Percentiles rank a stretch among this genome's conserved stretches.
Evolutionary conservation across 2,888 invertebrate species (phyloP).

Genomic region (Idaea dimidiata): DNA sequence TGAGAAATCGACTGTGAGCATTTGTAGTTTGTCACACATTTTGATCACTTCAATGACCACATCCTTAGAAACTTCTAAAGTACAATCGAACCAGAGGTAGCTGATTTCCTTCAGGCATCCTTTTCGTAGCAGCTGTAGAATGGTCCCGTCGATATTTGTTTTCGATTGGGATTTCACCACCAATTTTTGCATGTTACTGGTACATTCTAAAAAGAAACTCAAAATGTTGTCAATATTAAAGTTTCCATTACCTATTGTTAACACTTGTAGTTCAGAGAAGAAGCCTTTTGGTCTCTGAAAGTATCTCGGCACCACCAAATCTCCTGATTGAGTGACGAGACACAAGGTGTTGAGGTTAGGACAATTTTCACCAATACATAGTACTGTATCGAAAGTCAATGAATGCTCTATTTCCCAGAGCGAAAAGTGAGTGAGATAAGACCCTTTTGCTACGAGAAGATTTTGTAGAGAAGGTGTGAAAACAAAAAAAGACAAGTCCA

Average conservation of each 20-base stretch:
- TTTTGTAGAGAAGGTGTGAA: slow-evolving; percentile 63
- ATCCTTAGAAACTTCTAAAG: slow-evolving; percentile 63
- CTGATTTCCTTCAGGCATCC: slow-evolving; percentile 59
- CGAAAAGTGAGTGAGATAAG: slow-evolving; percentile 68
- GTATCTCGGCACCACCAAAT: slow-evolving; percentile 57
- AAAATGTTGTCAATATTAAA: slow-evolving; percentile 64
- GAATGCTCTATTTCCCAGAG: slow-evolving; percentile 72
- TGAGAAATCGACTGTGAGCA: slow-evolving; percentile 62
- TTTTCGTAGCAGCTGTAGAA: slow-evolving; percentile 56
- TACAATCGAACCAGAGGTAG: slow-evolving; percentile 72
- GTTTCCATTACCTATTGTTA: slow-evolving; percentile 69
- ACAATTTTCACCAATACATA: slow-evolving; percentile 63
- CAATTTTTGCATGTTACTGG: slow-evolving; percentile 59
- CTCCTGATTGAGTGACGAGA: slow-evolving; percentile 67
- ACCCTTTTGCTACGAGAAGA: slow-evolving; percentile 62
- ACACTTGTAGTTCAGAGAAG: slow-evolving; percentile 56
- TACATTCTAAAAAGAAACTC: slow-evolving; percentile 63
- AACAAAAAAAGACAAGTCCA: slow-evolving; percentile 73
- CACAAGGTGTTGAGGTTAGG: slow-evolving; percentile 66
- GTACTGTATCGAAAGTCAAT: slow-evolving; percentile 59
- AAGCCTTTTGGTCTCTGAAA: slow-evolving; percentile 54
- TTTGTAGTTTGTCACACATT: slow-evolving; percentile 56
- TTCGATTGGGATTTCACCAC: slow-evolving; percentile 70
- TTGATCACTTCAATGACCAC: slow-evolving; percentile 63
- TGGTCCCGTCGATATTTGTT: slow-evolving; percentile 56